Conservation (phyloP, 2,113 vertebrate species). For the Mastomys coucha region DNA sequence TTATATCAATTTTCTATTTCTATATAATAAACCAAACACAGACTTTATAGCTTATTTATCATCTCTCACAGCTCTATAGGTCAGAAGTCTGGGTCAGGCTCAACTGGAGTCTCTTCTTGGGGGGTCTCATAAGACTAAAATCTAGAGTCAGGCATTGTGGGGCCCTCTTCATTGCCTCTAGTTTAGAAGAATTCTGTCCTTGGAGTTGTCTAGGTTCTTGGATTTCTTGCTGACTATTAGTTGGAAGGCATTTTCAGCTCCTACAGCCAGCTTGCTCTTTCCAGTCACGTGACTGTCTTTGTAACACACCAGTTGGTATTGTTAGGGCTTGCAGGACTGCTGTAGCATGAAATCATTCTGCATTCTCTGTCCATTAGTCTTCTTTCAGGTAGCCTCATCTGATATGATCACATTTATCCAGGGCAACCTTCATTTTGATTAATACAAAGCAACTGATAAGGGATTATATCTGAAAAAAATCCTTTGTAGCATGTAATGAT, state of each 20-base stretch:
- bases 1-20: background rate
- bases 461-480: background rate
- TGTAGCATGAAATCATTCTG: background rate
- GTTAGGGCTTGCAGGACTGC: background rate
- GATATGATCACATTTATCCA: background rate
- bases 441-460: background rate
- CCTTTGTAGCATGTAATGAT: background rate
- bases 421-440: background rate
- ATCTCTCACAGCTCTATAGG: background rate
- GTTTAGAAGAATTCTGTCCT: background rate
- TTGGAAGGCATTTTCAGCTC: background rate
- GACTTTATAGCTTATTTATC: background rate
- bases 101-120: background rate
- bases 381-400: background rate
- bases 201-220: background rate
- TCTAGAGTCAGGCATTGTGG: background rate
- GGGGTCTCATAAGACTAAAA: background rate
- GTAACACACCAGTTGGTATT: background rate
- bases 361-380: background rate
- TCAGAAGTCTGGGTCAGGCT: background rate
- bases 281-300: background rate
- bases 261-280: background rate
- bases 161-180: background rate
- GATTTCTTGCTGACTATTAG: background rate
- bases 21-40: background rate